These are phyloP conservation scores for Slavum lentiscoides DNA, from an alignment of 2,888 invertebrate genomes.

Conservation along the genomic window DNA sequence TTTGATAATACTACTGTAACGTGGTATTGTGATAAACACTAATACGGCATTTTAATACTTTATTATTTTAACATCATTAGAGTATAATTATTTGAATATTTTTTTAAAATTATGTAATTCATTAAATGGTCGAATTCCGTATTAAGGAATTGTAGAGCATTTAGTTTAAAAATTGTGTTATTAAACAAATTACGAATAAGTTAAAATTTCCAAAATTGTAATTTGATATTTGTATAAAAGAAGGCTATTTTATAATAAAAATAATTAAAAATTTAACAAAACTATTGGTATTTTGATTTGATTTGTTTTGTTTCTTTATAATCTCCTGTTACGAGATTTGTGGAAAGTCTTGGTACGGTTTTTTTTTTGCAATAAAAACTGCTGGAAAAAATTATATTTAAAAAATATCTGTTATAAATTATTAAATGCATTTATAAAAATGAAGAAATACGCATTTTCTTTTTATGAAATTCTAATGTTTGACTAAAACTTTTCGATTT, in stretches of 20 bases:
- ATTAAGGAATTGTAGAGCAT: not conserved
- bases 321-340: too few relatives aligned
- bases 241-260: not conserved
- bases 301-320: not conserved
- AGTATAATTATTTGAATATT: not conserved
- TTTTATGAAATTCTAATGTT: too few relatives aligned
- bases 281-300: not conserved
- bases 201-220: conserved; percentile 6
- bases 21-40: not conserved
- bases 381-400: too few relatives aligned
- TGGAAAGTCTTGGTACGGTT: too few relatives aligned
- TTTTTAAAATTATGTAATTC: not conserved
- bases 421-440: too few relatives aligned
- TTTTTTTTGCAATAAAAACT: too few relatives aligned
- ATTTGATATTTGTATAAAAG: conserved; percentile 11
- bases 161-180: not conserved
- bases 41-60: conserved; percentile 23
- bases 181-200: conserved; percentile 5
- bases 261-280: not conserved
- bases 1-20: not conserved
- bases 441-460: too few relatives aligned
- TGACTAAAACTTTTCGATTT: too few relatives aligned
- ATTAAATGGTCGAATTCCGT: not conserved
- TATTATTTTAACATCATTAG: not conserved
- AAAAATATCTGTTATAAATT: too few relatives aligned